Conservation (phyloP, 1,140 invertebrate species). For the Micrasema minimum region DNA sequence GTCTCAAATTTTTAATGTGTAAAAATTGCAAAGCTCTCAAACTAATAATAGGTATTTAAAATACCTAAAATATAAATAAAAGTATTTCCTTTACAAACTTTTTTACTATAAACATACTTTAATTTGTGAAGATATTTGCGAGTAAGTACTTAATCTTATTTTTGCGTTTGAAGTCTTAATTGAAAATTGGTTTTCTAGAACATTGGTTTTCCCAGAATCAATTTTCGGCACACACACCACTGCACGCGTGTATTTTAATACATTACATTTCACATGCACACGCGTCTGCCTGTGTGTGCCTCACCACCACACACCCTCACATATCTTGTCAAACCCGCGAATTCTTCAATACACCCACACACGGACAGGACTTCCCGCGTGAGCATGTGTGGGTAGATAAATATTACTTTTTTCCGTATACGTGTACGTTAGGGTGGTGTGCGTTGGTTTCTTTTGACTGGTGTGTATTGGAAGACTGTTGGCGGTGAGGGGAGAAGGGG, state of each 20-base stretch:
- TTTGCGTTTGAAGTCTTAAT: constrained; percentile 1
- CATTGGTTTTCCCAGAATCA: constrained; percentile 23
- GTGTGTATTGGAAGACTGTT: constrained; percentile 33
- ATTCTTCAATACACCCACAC: constrained; percentile 36
- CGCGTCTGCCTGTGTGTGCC: no score
- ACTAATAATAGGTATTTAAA: no score
- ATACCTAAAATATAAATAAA: no score
- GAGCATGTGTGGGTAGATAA: constrained; percentile 30
- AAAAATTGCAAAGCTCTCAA: no score
- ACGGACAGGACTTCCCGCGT: background rate
- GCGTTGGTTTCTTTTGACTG: constrained; percentile 39
- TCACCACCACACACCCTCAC: constrained; percentile 18
- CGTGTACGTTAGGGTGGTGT: constrained; percentile 22
- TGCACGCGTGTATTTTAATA: no score
- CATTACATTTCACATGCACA: background rate
- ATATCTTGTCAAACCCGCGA: constrained; percentile 33
- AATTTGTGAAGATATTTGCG: no score
- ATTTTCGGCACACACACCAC: background rate
- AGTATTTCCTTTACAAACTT: no score
- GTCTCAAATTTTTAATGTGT: no score
- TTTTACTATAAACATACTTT: no score
- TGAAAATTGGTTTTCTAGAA: constrained; percentile 14
- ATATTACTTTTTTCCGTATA: constrained; percentile 34
- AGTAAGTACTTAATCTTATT: constrained; percentile 5
- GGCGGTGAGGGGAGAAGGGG: constrained; percentile 33